phyloP scores from a whole-genome alignment of 2,888 invertebrate genomes.

The Homarus gammarus region DNA sequence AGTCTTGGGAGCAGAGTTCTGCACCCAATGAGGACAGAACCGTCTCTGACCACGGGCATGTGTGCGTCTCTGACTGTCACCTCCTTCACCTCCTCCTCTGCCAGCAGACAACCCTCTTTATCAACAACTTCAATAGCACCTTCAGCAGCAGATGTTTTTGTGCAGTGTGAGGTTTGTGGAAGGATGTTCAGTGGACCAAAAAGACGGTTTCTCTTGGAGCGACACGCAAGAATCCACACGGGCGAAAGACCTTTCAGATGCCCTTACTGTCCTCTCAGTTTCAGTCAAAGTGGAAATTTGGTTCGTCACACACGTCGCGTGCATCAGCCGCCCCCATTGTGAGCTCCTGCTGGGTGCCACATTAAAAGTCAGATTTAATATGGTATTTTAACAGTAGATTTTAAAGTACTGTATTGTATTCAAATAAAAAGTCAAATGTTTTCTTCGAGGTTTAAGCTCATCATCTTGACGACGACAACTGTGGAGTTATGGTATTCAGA shows the following conservation, averaged over 20 bases:
- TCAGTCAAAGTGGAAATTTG: constrained; percentile 69
- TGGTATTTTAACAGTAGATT: background rate
- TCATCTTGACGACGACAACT: background rate
- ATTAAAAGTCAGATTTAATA: background rate
- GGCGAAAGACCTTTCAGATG: constrained; percentile 71
- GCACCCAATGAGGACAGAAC: constrained; percentile 53
- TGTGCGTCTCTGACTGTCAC: constrained; percentile 50
- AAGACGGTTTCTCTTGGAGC: constrained; percentile 67
- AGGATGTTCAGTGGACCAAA: constrained; percentile 70
- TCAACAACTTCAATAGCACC: constrained; percentile 17
- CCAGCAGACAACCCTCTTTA: constrained; percentile 22
- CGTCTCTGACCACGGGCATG: constrained; percentile 45
- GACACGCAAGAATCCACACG: constrained; percentile 71
- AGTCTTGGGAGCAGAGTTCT: constrained; percentile 59
- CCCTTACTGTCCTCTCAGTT: constrained; percentile 67
- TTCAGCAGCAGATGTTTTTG: constrained; percentile 41
- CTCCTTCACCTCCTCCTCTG: constrained; percentile 43
- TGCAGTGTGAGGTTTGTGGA: constrained; percentile 68
- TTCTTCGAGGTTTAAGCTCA: background rate
- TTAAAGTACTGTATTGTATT: too few species aligned
- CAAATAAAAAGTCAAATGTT: background rate
- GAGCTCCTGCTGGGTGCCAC: constrained; percentile 13
- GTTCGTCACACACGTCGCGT: constrained; percentile 60
- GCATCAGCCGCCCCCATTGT: constrained; percentile 12
- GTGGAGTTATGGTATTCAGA: background rate